Evolutionary conservation across 2,888 invertebrate genomes (phyloP), one percentile per base, ranked within the genome.

Genomic region (Troides aeacus): DNA sequence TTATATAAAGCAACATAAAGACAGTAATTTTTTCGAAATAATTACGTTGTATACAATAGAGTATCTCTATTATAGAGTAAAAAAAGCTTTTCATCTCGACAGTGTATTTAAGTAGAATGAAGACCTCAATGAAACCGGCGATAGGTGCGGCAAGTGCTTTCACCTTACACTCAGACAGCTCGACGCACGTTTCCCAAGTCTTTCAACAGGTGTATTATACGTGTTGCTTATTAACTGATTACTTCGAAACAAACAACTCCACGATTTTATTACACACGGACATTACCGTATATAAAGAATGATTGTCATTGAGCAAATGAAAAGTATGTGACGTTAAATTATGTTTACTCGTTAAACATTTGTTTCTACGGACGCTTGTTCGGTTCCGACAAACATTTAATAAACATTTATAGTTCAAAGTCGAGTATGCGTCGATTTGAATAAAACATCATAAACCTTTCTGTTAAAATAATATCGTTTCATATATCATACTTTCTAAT

Each of bases 81-180:
- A 53, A 18, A 53, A 53, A 61, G 42, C 62, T 24, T 56, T 69
- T 30, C 57, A 56, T 17, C 4, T 60, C 60, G 42, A 42, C 63
- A 71, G 57, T 66, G 66, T 60, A 68, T 62, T 58, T 65, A 64
- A 64, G 57, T 57, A 23, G 56, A 57, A 68, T 68, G 57, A 66
- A 73, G 66, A 69, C 73, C 74, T 76, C 74, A 73, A 71, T 73
- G 75, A 73, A 76, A 76, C 79, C 77, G 75, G 72, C 74, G 66
- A 70, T 66, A 77, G 82, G 80, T 78, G 81, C 77, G 81, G 81
- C 75, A 72, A 66, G 68, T 64, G 79, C 79, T 79, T 79, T 79
- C 80, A 53, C 53, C 53, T 53, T 53, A 53, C 53, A 53, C 46
- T 62, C 69, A 66, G 69, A 69, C 69, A 62, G 69, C 62, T 21